Evolutionary conservation across 2,113 vertebrate genomes (phyloP).

Genomic region (Carollia perspicillata): DNA sequence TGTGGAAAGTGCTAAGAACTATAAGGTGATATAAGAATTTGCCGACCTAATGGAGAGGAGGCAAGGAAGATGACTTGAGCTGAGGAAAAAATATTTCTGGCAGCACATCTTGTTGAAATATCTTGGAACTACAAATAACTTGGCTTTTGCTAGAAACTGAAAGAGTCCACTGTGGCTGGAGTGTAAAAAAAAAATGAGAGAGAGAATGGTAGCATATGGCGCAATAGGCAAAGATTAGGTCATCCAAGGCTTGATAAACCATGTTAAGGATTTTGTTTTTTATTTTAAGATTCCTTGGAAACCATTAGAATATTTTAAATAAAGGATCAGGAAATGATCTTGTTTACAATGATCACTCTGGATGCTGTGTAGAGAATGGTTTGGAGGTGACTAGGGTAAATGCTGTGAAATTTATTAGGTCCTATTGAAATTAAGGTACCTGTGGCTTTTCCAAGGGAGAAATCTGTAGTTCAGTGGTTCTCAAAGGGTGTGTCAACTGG

Average conservation of each 20-base stretch:
- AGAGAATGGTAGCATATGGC: not conserved
- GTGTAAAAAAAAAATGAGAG: not conserved
- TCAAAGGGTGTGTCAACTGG: not conserved
- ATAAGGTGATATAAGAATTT: constrained; percentile 3
- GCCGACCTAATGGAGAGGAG: not conserved
- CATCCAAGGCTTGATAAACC: not conserved
- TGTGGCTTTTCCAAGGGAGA: not conserved
- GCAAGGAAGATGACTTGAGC: constrained; percentile 18
- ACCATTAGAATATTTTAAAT: constrained; percentile 6
- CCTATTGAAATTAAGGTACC: constrained; percentile 1
- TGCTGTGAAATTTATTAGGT: not conserved
- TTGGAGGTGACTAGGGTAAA: not conserved
- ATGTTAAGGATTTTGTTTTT: constrained; percentile 10
- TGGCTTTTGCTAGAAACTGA: constrained; percentile 37
- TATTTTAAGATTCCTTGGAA: not conserved
- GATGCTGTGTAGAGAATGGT: not conserved
- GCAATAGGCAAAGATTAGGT: not conserved
- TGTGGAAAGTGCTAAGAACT: constrained; percentile 20
- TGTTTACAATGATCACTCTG: not conserved
- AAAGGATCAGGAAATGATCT: not conserved
- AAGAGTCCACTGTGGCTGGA: not conserved
- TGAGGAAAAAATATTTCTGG: constrained; percentile 54
- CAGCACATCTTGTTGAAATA: constrained; percentile 60
- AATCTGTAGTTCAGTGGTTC: not conserved
- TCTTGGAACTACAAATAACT: constrained; percentile 1